These are phyloP conservation scores for Cephus nigrinus DNA, from an alignment of 2,888 invertebrate genomes.

Conservation along the genomic window DNA sequence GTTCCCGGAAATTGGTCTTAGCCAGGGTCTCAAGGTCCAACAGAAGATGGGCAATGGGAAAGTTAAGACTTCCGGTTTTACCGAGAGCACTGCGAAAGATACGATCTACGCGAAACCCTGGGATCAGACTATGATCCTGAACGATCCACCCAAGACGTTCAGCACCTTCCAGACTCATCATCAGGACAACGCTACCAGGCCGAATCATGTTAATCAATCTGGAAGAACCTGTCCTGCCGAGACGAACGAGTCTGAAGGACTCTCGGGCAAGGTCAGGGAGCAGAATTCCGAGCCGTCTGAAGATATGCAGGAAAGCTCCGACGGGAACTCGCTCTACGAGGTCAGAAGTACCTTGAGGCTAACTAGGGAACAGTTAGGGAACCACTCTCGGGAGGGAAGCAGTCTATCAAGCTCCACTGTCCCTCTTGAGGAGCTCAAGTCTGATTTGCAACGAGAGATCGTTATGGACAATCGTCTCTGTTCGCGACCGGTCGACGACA, in stretches of 20 bases:
- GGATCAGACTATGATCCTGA: conserved; percentile 22
- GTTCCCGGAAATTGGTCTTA: conserved; percentile 42
- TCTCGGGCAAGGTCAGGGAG: conserved; percentile 14
- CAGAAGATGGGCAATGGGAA: conserved; percentile 32
- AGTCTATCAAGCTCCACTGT: conserved; percentile 36
- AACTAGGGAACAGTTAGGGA: conserved; percentile 12
- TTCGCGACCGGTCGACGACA: not conserved
- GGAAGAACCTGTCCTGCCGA: conserved; percentile 4
- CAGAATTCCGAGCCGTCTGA: conserved; percentile 3
- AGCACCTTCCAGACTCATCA: conserved; percentile 32
- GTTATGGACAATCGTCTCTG: not conserved
- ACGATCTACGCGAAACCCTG: conserved; percentile 6
- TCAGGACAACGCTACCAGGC: conserved; percentile 2
- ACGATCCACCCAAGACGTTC: conserved; percentile 40
- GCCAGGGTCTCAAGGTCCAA: conserved; percentile 40
- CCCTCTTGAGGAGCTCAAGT: conserved; percentile 21
- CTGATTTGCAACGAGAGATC: conserved; percentile 18
- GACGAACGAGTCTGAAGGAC: conserved; percentile 16
- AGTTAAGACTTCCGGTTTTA: conserved; percentile 17
- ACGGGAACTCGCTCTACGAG: conserved; percentile 28
- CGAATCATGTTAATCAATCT: not conserved
- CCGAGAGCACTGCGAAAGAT: not conserved
- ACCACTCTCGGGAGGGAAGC: conserved; percentile 38
- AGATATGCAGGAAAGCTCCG: not conserved
- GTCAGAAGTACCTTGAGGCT: conserved; percentile 33